These are phyloP conservation scores for Hozukius guyotensis DNA, from an alignment of 2,797 vertebrate species.

Conservation along the genomic window DNA sequence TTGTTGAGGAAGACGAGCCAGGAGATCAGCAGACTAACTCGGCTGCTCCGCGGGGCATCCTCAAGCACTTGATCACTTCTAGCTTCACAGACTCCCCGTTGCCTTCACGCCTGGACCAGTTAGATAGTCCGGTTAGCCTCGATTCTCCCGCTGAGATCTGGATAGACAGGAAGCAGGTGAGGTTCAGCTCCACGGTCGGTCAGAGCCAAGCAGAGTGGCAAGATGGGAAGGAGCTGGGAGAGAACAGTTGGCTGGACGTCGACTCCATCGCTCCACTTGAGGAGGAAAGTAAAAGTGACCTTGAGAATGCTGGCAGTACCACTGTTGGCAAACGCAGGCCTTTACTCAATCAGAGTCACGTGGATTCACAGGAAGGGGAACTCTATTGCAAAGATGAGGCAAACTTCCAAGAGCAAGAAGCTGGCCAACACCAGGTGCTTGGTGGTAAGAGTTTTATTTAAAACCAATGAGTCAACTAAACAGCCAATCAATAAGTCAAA, in stretches of 20 bases:
- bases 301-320: conserved; percentile 12
- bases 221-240: conserved; percentile 70
- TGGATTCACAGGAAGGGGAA: conserved; percentile 34
- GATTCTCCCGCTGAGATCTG: conserved; percentile 68
- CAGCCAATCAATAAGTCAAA: conserved; percentile 14
- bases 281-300: conserved; percentile 15
- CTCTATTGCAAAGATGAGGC: conserved; percentile 33
- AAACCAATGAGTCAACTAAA: conserved; percentile 7
- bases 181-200: conserved; percentile 77
- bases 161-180: conserved; percentile 88
- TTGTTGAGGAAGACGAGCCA: conserved; percentile 46
- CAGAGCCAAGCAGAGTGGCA: conserved; percentile 51
- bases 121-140: conserved; percentile 48
- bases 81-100: conserved; percentile 84
- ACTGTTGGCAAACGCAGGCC: conserved; percentile 2
- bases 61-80: conserved; percentile 84
- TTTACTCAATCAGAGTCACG: conserved; percentile 13
- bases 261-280: conserved; percentile 31
- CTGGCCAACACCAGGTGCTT: conserved; percentile 43
- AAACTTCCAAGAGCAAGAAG: conserved; percentile 39
- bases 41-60: conserved; percentile 78
- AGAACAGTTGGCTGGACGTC: conserved; percentile 80
- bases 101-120: conserved; percentile 2
- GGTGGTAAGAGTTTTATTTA: conserved; percentile 79
- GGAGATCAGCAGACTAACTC: conserved; percentile 45